A percentile compares a stretch with the other conserved stretches of the same genome.
phyloP scores from a whole-genome alignment of 1,140 invertebrate genomes.

The Drosophila jambulina region DNA sequence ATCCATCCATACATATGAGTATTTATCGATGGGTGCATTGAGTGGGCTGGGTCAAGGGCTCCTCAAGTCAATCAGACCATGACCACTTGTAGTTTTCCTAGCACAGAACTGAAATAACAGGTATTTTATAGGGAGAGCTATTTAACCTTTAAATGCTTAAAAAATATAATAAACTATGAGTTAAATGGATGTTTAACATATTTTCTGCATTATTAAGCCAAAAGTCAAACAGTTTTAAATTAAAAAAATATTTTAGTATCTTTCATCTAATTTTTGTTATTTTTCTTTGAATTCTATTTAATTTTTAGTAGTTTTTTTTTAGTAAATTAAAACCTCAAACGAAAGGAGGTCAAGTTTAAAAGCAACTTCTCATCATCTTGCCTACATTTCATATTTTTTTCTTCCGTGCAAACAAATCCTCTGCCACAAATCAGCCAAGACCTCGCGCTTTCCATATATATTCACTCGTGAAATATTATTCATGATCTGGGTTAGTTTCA shows the following conservation, averaged over 20 bases:
- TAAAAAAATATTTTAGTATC: too few relatives aligned
- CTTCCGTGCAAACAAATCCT: not conserved
- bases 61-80: constrained; percentile 7
- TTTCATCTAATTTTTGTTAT: too few relatives aligned
- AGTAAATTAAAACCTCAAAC: not conserved
- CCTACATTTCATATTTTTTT: not conserved
- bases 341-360: not conserved
- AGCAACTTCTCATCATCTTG: too few relatives aligned
- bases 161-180: not conserved
- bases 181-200: not conserved
- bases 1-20: not conserved
- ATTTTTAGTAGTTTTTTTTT: not conserved
- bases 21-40: not conserved
- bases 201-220: not conserved
- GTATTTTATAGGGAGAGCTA: not conserved
- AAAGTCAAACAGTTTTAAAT: not conserved
- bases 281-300: too few relatives aligned
- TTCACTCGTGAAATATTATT: constrained; percentile 26
- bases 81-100: not conserved
- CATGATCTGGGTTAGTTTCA: constrained; percentile 34
- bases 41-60: constrained; percentile 7
- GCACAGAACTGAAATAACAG: too few relatives aligned
- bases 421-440: constrained; percentile 8
- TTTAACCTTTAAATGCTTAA: not conserved
- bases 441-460: not conserved